phyloP scores from a whole-genome alignment of 2,888 invertebrate genomes.

The Cremastinae sp. region DNA sequence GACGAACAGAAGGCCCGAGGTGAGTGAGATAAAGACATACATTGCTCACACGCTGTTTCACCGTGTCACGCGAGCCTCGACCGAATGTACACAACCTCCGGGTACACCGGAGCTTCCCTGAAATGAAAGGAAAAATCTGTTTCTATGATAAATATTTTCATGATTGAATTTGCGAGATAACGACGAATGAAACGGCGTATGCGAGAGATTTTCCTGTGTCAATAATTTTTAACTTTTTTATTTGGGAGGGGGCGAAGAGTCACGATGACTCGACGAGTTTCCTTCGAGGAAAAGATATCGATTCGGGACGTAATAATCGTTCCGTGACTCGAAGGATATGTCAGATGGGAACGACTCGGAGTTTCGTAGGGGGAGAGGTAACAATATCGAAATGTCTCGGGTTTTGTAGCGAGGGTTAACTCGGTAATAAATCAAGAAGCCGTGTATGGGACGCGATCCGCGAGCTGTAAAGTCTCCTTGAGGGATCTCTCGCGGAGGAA shows the following conservation, averaged over 20 bases:
- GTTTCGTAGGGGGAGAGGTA: constrained; percentile 15
- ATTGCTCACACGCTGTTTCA: not conserved
- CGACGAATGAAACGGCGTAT: no score
- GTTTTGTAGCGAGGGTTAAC: constrained; percentile 73
- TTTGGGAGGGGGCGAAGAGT: not conserved
- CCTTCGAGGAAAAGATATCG: not conserved
- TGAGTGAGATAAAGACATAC: constrained; percentile 81
- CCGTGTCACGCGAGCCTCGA: not conserved
- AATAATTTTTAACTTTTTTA: constrained; percentile 1
- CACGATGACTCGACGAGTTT: not conserved
- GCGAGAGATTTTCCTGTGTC: not conserved
- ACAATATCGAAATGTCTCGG: constrained; percentile 66
- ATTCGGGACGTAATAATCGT: constrained; percentile 9
- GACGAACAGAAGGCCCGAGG: constrained; percentile 98
- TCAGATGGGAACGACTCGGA: constrained; percentile 1
- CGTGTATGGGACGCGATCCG: constrained; percentile 68
- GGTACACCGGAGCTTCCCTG: no score
- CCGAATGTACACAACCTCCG: no score
- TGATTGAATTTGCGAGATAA: no score
- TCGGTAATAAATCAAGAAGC: constrained; percentile 79
- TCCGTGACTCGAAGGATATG: constrained; percentile 18
- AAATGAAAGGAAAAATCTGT: no score
- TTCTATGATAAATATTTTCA: no score
- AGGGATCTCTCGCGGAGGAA: constrained; percentile 31
- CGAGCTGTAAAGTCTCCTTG: constrained; percentile 72